Conservation (phyloP, 2,888 invertebrate species). For the Macrosoma leucophasiata region DNA sequence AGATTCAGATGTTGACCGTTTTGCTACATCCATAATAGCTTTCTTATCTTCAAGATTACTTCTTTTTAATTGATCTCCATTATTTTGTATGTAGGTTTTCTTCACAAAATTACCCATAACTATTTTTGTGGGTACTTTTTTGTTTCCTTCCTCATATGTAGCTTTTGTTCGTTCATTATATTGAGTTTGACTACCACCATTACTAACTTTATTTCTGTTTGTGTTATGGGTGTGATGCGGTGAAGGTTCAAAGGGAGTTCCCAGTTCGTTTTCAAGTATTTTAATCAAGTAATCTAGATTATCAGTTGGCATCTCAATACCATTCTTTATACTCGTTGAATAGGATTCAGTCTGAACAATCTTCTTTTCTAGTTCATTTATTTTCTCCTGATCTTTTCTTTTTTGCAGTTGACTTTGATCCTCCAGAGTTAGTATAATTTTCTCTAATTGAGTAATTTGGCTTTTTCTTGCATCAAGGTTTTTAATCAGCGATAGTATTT, state of each 20-base stretch:
- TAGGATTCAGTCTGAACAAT: constrained; percentile 40
- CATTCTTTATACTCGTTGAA: constrained; percentile 31
- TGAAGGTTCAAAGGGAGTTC: constrained; percentile 33
- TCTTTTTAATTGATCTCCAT: constrained; percentile 33
- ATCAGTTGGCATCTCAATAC: constrained; percentile 37
- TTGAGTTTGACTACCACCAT: constrained; percentile 22
- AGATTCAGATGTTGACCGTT: too few relatives aligned
- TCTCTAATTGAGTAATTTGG: constrained; percentile 47
- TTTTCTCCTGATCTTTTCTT: constrained; percentile 47
- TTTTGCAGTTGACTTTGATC: constrained; percentile 43
- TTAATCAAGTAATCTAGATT: constrained; percentile 56
- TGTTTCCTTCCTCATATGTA: constrained; percentile 28
- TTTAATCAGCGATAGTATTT: constrained; percentile 44
- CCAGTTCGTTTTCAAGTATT: constrained; percentile 59
- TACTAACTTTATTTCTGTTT: constrained; percentile 22
- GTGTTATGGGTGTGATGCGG: constrained; percentile 14
- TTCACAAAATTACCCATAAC: constrained; percentile 39
- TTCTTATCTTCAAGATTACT: constrained; percentile 44
- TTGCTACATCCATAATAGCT: constrained; percentile 38
- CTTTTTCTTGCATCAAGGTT: constrained; percentile 32
- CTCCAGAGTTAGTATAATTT: constrained; percentile 57
- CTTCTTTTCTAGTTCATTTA: constrained; percentile 41
- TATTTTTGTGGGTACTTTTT: constrained; percentile 38
- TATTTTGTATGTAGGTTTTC: constrained; percentile 34
- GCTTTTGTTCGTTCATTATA: constrained; percentile 27